Conservation (phyloP, 2,797 vertebrate species). For the Protosalanx chinensis region DNA sequence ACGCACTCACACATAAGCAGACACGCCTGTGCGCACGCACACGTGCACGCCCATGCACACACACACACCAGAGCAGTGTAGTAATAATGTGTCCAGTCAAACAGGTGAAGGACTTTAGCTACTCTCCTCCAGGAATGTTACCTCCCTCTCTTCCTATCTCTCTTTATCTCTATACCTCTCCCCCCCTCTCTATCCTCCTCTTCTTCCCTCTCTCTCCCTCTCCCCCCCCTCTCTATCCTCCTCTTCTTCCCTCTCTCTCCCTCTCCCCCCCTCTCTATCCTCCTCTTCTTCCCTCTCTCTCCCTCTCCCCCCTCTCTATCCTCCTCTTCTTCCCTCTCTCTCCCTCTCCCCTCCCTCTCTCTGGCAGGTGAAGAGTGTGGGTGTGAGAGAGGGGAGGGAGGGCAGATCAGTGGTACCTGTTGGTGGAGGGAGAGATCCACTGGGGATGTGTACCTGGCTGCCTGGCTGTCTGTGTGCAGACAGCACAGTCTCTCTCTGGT, state of each 20-base stretch:
- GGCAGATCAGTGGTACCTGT: neutral
- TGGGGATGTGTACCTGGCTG: too few species aligned
- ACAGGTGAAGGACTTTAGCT: slow-evolving; percentile 42
- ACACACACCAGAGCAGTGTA: too few species aligned
- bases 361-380: too few species aligned
- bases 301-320: slow-evolving; percentile 33
- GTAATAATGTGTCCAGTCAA: neutral
- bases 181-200: slow-evolving; percentile 1
- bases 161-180: slow-evolving; percentile 1
- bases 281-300: neutral
- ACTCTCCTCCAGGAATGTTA: slow-evolving; percentile 49
- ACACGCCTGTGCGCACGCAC: too few species aligned
- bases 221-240: too few species aligned
- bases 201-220: slow-evolving; percentile 12
- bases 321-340: neutral
- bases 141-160: slow-evolving; percentile 40
- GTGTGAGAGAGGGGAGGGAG: neutral
- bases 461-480: too few species aligned
- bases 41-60: neutral
- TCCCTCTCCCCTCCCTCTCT: neutral
- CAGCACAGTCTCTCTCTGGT: too few species aligned
- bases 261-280: neutral
- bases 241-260: slow-evolving; percentile 20
- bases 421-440: too few species aligned
- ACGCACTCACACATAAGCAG: too few species aligned